phyloP scores from a whole-genome alignment of 2,797 vertebrate genomes.

The Serranus cabrilla region DNA sequence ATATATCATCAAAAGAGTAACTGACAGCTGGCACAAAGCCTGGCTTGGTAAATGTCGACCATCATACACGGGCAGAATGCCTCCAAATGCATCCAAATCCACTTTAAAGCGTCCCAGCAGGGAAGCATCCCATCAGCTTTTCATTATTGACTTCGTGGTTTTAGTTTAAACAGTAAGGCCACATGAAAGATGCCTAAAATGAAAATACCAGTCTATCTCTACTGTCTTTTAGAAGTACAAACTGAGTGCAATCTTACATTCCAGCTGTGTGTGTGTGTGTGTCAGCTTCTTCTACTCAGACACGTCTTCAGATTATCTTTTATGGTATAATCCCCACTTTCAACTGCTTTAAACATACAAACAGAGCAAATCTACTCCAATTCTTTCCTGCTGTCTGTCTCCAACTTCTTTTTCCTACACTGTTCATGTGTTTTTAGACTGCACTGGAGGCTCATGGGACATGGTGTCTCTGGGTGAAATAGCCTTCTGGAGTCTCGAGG shows the following conservation, averaged over 20 bases:
- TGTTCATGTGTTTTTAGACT: slow-evolving; percentile 82
- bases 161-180: neutral
- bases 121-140: neutral
- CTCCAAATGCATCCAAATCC: slow-evolving; percentile 11
- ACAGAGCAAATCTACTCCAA: slow-evolving; percentile 20
- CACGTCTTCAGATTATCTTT: neutral
- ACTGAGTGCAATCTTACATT: neutral
- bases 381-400: slow-evolving; percentile 20
- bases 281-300: neutral
- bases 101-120: slow-evolving; percentile 1
- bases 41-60: neutral
- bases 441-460: slow-evolving; percentile 83
- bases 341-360: slow-evolving; percentile 4
- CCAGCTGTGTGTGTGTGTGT: neutral
- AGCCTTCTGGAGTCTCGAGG: slow-evolving; percentile 89
- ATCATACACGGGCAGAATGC: neutral
- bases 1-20: neutral
- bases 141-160: neutral
- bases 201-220: neutral
- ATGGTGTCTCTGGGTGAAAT: slow-evolving; percentile 87
- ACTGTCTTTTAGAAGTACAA: neutral
- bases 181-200: no score
- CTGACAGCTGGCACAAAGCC: neutral
- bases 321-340: slow-evolving; percentile 2
- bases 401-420: slow-evolving; percentile 55